Evolutionary conservation across 2,888 invertebrate genomes (phyloP).

Genomic region (Ichneumon xanthorius): DNA sequence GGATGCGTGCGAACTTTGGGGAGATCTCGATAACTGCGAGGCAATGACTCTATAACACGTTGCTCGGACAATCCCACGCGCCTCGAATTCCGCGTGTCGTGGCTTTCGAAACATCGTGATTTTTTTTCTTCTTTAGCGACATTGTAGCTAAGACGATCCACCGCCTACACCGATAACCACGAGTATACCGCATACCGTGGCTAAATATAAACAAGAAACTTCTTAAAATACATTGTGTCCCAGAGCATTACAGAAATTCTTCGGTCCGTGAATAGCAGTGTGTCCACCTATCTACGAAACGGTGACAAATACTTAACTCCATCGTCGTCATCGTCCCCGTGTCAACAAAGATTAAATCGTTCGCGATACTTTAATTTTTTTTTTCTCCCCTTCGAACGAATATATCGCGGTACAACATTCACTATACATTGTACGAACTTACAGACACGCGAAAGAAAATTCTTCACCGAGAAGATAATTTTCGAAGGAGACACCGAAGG

Average conservation of each 20-base stretch:
- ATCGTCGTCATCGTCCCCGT: slow-evolving; percentile 1
- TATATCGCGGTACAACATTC: background rate
- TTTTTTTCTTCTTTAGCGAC: slow-evolving; percentile 33
- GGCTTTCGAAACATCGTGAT: slow-evolving; percentile 38
- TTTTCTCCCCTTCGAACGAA: background rate
- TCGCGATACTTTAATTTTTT: too few relatives aligned
- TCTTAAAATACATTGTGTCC: slow-evolving; percentile 76
- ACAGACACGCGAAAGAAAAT: background rate
- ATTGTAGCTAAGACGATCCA: slow-evolving; percentile 42
- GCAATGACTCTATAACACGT: slow-evolving; percentile 17
- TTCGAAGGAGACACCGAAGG: background rate
- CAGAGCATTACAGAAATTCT: slow-evolving; percentile 75
- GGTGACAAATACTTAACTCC: slow-evolving; percentile 52
- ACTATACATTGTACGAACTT: background rate
- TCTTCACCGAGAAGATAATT: slow-evolving; percentile 24
- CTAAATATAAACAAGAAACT: slow-evolving; percentile 78
- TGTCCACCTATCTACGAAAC: slow-evolving; percentile 59
- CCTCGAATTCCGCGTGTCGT: slow-evolving; percentile 10
- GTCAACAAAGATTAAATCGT: slow-evolving; percentile 3
- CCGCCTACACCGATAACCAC: slow-evolving; percentile 58
- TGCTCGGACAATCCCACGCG: slow-evolving; percentile 8
- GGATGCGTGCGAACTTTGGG: background rate
- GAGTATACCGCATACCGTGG: slow-evolving; percentile 55
- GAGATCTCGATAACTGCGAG: background rate
- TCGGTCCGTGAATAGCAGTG: slow-evolving; percentile 75